Conservation (phyloP, 2,797 vertebrate species). For the Huso huso region DNA sequence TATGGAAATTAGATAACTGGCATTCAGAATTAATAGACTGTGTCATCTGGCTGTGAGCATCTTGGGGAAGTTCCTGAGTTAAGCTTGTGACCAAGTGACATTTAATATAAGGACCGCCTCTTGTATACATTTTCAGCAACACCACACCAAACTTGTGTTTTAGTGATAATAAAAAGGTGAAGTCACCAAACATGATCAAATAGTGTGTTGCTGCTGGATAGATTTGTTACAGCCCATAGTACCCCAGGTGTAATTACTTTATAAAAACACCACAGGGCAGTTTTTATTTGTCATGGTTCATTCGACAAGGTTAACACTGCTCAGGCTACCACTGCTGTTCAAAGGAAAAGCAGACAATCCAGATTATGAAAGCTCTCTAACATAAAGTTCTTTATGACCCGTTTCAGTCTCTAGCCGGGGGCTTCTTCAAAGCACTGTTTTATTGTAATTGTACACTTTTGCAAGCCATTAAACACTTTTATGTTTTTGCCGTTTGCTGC, state of each 20-base stretch:
- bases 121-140: too few species aligned
- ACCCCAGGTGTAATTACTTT: constrained; percentile 39
- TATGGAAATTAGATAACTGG: too few species aligned
- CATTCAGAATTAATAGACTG: too few species aligned
- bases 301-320: constrained; percentile 25
- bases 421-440: constrained; percentile 13
- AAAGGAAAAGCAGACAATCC: background rate
- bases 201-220: constrained; percentile 40
- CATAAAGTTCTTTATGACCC: too few species aligned
- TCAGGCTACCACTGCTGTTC: background rate
- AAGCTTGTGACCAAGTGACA: too few species aligned
- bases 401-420: background rate
- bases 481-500: too few species aligned
- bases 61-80: too few species aligned
- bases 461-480: background rate
- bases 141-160: too few species aligned
- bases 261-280: constrained; percentile 19
- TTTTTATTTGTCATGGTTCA: constrained; percentile 34
- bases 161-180: too few species aligned
- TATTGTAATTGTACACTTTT: constrained; percentile 16
- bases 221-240: constrained; percentile 41
- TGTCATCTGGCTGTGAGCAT: too few species aligned
- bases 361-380: constrained; percentile 13
- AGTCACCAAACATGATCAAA: constrained; percentile 12
- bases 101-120: too few species aligned